Percentiles rank a stretch among this genome's conserved stretches.
These are phyloP conservation scores for Poecile atricapillus DNA, from an alignment of 2,113 vertebrate genomes.

Conservation along the genomic window DNA sequence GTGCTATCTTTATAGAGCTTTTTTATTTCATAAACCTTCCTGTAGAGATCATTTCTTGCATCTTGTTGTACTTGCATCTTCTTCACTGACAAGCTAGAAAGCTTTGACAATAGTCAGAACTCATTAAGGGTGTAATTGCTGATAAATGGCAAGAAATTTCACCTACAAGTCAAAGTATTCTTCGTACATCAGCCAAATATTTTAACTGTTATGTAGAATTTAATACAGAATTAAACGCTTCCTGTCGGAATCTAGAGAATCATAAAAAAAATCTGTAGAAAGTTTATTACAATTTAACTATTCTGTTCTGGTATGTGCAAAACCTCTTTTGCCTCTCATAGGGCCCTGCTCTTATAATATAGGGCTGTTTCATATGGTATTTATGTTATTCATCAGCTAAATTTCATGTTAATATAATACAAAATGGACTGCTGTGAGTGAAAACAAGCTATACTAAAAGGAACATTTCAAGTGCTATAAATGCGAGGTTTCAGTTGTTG, in stretches of 20 bases:
- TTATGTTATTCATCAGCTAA: background rate
- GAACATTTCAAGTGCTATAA: background rate
- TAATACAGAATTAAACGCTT: background rate
- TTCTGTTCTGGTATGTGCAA: background rate
- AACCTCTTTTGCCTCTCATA: background rate
- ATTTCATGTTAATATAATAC: background rate
- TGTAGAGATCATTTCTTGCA: background rate
- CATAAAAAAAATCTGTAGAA: background rate
- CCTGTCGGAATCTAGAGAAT: background rate
- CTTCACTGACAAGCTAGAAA: background rate
- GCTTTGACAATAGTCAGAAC: slow-evolving; percentile 4
- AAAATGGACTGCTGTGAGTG: background rate
- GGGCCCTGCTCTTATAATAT: background rate
- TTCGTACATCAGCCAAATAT: background rate
- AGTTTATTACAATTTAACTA: background rate
- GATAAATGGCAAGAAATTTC: slow-evolving; percentile 7
- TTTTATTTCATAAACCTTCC: background rate
- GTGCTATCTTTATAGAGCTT: background rate
- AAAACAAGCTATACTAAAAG: background rate
- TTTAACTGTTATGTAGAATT: background rate
- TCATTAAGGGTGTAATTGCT: slow-evolving; percentile 2
- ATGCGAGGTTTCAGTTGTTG: background rate
- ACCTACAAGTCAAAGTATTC: background rate
- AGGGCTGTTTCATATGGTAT: background rate
- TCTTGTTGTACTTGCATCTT: background rate